Evolutionary conservation across 2,113 vertebrate genomes (phyloP).

Genomic region (Plecotus auritus): DNA sequence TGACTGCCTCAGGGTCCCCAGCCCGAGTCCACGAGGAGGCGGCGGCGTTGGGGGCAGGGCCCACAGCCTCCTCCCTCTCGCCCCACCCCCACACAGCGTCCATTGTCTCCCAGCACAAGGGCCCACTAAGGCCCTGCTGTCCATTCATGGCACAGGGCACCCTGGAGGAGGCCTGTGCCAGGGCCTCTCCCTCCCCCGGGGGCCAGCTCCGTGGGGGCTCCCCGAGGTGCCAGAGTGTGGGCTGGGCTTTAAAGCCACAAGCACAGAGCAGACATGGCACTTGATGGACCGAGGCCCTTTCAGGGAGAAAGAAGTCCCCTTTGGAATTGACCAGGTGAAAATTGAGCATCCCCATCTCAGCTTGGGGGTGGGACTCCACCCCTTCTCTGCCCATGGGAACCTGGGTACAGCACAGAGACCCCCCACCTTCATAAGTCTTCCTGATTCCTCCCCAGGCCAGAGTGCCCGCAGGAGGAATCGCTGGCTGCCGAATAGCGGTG

Average conservation of each 20-base stretch:
- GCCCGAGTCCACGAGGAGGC: neutral
- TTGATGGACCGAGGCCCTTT: neutral
- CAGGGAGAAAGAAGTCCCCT: neutral
- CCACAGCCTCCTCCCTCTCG: too few relatives aligned
- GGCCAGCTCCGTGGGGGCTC: neutral
- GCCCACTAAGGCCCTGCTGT: neutral
- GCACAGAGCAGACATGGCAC: neutral
- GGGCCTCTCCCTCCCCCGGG: neutral
- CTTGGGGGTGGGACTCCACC: fast-evolving
- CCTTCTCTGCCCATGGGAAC: neutral
- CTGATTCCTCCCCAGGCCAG: neutral
- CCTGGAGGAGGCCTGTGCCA: constrained; percentile 55
- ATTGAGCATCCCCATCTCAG: fast-evolving
- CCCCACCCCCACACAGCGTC: constrained; percentile 17
- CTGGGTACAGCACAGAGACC: neutral
- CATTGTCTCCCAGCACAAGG: constrained; percentile 56
- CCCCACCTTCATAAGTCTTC: neutral
- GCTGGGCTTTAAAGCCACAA: neutral
- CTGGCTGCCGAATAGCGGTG: fast-evolving
- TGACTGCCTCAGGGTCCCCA: neutral
- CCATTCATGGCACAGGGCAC: neutral
- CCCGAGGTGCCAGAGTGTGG: too few relatives aligned
- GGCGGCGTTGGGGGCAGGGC: neutral
- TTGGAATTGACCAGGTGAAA: fast-evolving
- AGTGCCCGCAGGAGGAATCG: neutral